Base-by-base conservation (phyloP, 2,113 vertebrate species). In the Tragelaphus strepsiceros region DNA sequence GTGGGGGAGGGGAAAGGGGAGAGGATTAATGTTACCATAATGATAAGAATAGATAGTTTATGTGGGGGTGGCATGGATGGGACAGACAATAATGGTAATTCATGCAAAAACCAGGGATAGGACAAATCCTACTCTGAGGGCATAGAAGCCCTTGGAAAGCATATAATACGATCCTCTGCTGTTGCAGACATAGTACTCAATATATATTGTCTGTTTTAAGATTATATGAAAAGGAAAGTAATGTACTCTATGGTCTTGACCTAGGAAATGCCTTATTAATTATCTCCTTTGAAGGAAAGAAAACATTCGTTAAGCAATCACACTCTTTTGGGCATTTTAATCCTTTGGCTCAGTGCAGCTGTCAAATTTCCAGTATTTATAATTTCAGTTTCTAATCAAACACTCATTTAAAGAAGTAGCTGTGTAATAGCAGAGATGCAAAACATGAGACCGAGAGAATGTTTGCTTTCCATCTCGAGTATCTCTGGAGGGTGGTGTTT, bases 21-120 rank as follows among this genome's bases (percentile, higher is more conserved):
- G 96, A 98, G 99, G 99, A 99, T 99, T 99, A 99, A 99, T 99
- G 99, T 99, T 98, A 98, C 99, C 96, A 95, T 99, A 98, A 99
- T 99, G 99, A 99, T 99, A 99, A 99, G 99, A 99, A 99, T 98
- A 99, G 99, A 98, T 99, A 98, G 98, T 93, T 99, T 99, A 96
- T 98, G 98, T 99, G 97, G 95, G 97, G 97, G 91, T 96, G 89
- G 97, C 95, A 98, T 98, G 97, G 49, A 97, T 97, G 96, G 98
- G 98, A 98, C 94, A 97, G 98, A 97, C 97, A 98, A 98, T 94
- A 98, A 98, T 96, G 97, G 98, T 98, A 98, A 99, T 98, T 98
- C 92, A 98, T 99, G 97, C 0, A 22, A 96, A 91, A 95, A 58
- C 58, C 92, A 92, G 82, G 92, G 61, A 96, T 97, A 94, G 96